Evolutionary conservation across 1,140 invertebrate species (phyloP), one percentile per base, ranked within the genome.

Genomic region (Drosophila lacertosa): DNA sequence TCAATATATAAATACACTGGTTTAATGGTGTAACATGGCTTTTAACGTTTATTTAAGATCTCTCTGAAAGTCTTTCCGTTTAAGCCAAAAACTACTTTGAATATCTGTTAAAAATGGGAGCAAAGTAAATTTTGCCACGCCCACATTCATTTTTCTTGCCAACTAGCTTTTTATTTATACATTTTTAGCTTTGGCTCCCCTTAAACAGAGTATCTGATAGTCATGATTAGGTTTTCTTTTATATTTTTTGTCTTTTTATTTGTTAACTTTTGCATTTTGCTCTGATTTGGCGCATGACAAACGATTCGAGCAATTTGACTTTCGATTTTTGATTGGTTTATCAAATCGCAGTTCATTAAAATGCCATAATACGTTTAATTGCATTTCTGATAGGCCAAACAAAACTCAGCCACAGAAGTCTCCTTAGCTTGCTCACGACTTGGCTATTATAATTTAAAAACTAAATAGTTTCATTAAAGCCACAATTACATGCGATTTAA

Each of bases 301-400:
- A 60, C 76, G 64, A 84, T 86, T 71, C 33, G 32, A 68, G 75
- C 76, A 86, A 77, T 84, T 84, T 80, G 73, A 80, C 80, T 84
- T 80, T 81, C 73, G 62, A 51, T 53, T 63, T 68, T 42, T 76
- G 77, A 84, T 86, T 86, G 77, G 69, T 80, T 86, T 86, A 84
- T 81, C 68, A 50, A 81, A 86, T 62, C 16, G 13, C 20, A 80
- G 63, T 69, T 76, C 63, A 84, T 84, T 84, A 79, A 75, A 75
- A 47, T 59, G 40, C 80, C 33, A 62, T 59, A 57, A 48, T 66
- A 59, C 24, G 57, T 53, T 54, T 70, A 83, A 70, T 74, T 62
- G 70, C 69, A 54, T 54, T 51, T 60, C 48, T 26, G 58, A 29
- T 53, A 54, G 20, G 6, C 32, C 18, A 3, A 62, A 47, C 33